Evolutionary conservation across 2,113 vertebrate genomes (phyloP).

Genomic region (Eonycteris spelaea): DNA sequence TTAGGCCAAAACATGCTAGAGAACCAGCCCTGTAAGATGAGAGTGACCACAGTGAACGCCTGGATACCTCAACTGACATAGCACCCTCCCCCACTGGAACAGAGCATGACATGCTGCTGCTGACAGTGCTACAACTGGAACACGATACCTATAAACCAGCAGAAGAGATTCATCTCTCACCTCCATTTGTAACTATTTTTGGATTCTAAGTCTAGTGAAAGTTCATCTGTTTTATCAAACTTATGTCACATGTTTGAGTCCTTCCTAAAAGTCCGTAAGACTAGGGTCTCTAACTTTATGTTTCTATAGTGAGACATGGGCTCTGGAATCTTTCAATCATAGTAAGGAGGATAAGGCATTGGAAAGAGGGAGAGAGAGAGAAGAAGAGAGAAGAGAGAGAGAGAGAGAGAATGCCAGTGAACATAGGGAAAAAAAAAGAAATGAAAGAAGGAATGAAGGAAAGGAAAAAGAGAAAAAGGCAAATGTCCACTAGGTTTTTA

Average conservation of each 20-base stretch:
- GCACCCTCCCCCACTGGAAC: background rate
- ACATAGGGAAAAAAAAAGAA: background rate
- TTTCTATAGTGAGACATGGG: background rate
- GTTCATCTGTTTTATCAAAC: background rate
- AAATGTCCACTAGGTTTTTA: background rate
- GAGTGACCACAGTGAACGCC: background rate
- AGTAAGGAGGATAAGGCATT: background rate
- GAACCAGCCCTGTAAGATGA: background rate
- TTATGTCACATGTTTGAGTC: background rate
- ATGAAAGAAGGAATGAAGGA: background rate
- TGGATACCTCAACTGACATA: too few relatives aligned
- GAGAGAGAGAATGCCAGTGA: too few relatives aligned
- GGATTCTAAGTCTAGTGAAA: background rate
- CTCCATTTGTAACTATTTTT: background rate
- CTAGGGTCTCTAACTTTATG: background rate
- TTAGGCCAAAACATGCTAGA: background rate
- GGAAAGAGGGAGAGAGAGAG: too few relatives aligned
- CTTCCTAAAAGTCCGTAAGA: background rate
- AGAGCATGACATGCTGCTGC: accelerated
- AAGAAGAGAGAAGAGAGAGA: background rate
- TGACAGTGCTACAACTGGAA: too few relatives aligned
- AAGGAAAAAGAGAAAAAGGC: background rate
- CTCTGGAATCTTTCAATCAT: background rate
- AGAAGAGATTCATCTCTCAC: background rate
- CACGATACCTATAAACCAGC: background rate